These are phyloP conservation scores for Zaprionus bogoriensis DNA, from an alignment of 2,888 invertebrate species.

Conservation along the genomic window DNA sequence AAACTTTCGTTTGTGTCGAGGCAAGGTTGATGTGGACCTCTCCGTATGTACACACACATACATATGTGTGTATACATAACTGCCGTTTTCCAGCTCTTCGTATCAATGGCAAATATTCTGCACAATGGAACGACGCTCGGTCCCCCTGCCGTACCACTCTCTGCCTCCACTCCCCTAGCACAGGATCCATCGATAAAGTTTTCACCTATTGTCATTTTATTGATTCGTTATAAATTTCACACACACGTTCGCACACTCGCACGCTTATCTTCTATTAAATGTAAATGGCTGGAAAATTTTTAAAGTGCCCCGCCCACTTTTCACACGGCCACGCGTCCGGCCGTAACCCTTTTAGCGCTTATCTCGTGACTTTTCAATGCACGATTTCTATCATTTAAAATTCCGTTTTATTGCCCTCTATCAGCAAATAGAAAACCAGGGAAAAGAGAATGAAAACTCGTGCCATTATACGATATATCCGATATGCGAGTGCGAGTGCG, in stretches of 20 bases:
- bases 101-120: slow-evolving; percentile 37
- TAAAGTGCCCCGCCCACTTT: slow-evolving; percentile 45
- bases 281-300: slow-evolving; percentile 70
- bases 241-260: slow-evolving; percentile 28
- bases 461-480: slow-evolving; percentile 19
- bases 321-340: slow-evolving; percentile 38
- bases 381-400: slow-evolving; percentile 74
- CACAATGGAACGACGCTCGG: slow-evolving; percentile 61
- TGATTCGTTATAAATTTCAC: slow-evolving; percentile 74
- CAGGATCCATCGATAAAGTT: slow-evolving; percentile 59
- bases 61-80: not conserved
- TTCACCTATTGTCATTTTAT: slow-evolving; percentile 76
- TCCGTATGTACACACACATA: not conserved
- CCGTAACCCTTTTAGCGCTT: slow-evolving; percentile 58
- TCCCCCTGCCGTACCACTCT: not conserved
- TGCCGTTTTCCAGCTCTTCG: not conserved
- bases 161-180: not conserved
- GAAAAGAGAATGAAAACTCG: slow-evolving; percentile 3
- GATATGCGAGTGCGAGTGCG: too few relatives aligned
- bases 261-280: slow-evolving; percentile 72
- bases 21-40: too few relatives aligned
- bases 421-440: slow-evolving; percentile 50
- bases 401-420: slow-evolving; percentile 69
- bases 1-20: slow-evolving; percentile 55
- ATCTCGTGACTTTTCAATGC: slow-evolving; percentile 65